Evolutionary conservation across 1,140 invertebrate genomes (phyloP), one percentile per base, ranked within the genome.

Genomic region (Pseudomyrmex flavicornis): DNA sequence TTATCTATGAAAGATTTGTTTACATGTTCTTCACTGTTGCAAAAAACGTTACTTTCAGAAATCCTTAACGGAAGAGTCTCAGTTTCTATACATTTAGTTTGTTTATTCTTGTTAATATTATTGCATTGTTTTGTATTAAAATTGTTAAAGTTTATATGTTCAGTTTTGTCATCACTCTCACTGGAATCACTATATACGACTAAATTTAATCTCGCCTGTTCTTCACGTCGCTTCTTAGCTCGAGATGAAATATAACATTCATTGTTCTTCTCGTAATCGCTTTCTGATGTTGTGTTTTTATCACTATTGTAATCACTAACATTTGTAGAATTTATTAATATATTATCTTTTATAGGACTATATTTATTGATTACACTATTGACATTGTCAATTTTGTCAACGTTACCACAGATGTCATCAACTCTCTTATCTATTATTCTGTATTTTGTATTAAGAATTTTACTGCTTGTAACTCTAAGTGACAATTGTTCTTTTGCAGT

Each of bases 181-280:
- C n/a, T 80, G 7, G 76, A 80, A 59, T 72, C 22, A n/a, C 22
- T 70, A 5, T 13, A 15, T 4, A 61, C 22, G 10, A 61, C 22
- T n/a, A 70, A 48, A 26, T 70, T 79, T 22, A 79, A 50, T 66
- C 8, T 77, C 1, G 48, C 48, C 17, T 61, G 76, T 20, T 69
- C 63, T 12, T 80, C 20, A 70, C 70, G 54, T 7, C 54, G 66
- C 10, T 79, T 69, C 26, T 50, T 59, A 48, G 44, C 50, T 80
- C 59, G 66, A 26, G 44, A 56, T 5, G 44, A 80, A n/a, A 80
- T 4, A 48, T 58, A 48, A 8, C 17, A 44, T 2, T 13, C 2
- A 9, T 80, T 26, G 12, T 61, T 13, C 8, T 80, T 66, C 20
- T 80, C 66, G 10, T 58, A 26, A 22, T 72, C 54, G 17, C 15